A percentile compares a stretch with the other conserved stretches of the same genome.
Evolutionary conservation across 2,888 invertebrate genomes (phyloP).

Genomic region (Escarpia spicata): DNA sequence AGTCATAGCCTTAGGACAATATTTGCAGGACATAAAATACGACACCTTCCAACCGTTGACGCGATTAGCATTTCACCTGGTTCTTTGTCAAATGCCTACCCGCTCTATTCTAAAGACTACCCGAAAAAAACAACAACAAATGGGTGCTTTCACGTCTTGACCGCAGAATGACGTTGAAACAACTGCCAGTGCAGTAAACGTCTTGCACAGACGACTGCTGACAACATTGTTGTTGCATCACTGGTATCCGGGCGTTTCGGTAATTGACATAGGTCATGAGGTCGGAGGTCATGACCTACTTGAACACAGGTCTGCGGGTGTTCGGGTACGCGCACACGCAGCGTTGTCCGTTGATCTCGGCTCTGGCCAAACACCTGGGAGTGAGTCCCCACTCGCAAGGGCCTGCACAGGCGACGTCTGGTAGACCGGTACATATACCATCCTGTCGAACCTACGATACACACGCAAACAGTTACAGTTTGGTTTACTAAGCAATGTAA

Average conservation of each 20-base stretch:
- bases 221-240: not conserved
- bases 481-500: no score
- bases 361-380: not conserved
- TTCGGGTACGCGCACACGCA: not conserved
- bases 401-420: constrained; percentile 30
- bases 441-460: constrained; percentile 3
- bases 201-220: not conserved
- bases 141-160: not conserved
- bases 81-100: not conserved
- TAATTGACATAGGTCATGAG: not conserved
- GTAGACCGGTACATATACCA: constrained; percentile 31
- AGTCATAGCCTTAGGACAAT: not conserved
- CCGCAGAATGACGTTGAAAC: not conserved
- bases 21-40: not conserved
- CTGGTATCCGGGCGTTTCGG: not conserved
- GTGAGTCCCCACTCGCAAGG: constrained; percentile 12
- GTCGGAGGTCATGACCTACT: not conserved
- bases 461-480: no score
- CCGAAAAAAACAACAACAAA: not conserved
- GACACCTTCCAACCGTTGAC: not conserved
- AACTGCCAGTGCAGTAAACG: not conserved
- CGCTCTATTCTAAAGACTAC: not conserved
- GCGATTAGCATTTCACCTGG: not conserved
- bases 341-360: not conserved
- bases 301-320: constrained; percentile 9